phyloP scores from a whole-genome alignment of 2,113 vertebrate species.

The Mormoops blainvillei region DNA sequence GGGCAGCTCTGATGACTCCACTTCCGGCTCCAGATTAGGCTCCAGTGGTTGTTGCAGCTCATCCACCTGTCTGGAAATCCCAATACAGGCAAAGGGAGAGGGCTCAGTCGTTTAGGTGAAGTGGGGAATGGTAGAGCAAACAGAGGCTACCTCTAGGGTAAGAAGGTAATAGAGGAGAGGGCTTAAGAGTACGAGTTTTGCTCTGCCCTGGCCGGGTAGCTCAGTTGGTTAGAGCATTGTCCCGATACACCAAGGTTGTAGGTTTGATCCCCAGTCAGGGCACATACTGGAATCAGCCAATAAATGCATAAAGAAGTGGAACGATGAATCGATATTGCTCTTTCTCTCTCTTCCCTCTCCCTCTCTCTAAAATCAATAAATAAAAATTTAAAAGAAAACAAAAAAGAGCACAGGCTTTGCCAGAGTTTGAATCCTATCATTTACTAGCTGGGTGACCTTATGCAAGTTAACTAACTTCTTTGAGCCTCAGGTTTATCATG shows the following conservation, averaged over 20 bases:
- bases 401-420: not conserved
- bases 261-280: not conserved
- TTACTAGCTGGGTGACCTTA: not conserved
- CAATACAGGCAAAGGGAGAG: not conserved
- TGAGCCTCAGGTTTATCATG: not conserved
- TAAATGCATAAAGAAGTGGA: not conserved
- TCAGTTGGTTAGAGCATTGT: not conserved
- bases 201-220: not conserved
- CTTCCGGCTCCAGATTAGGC: not conserved
- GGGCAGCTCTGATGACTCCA: not conserved
- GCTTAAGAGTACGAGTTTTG: not conserved
- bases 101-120: not conserved
- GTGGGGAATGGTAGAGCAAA: not conserved
- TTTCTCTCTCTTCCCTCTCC: not conserved
- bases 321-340: not conserved
- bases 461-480: not conserved
- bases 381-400: not conserved
- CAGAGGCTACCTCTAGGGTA: not conserved
- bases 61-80: slow-evolving; percentile 51
- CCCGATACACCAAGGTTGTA: not conserved
- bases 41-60: slow-evolving; percentile 52
- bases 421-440: not conserved
- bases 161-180: not conserved
- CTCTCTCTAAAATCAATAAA: not conserved
- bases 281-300: not conserved